phyloP scores from a whole-genome alignment of 2,888 invertebrate species.

The Diplolepis rosae region DNA sequence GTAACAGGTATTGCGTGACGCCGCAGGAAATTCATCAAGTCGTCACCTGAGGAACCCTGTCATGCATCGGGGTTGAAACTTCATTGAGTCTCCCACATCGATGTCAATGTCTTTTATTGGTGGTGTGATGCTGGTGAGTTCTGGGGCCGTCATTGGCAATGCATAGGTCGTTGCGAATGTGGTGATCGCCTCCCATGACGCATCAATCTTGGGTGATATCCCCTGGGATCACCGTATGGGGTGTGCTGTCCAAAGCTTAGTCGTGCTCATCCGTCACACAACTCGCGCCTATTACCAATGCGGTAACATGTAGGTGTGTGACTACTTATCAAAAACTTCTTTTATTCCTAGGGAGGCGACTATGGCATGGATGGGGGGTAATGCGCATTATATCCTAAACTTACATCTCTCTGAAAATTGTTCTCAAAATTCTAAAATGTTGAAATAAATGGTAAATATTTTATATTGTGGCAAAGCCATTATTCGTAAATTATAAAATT shows the following conservation, averaged over 20 bases:
- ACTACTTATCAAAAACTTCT: not conserved
- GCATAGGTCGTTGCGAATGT: conserved; percentile 56
- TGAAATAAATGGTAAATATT: too few species aligned
- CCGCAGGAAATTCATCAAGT: conserved; percentile 20
- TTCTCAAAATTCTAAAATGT: too few species aligned
- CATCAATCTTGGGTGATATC: conserved; percentile 63
- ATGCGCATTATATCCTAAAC: too few species aligned
- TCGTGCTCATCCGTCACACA: conserved; percentile 61
- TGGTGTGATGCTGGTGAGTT: conserved; percentile 35
- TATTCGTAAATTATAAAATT: too few species aligned
- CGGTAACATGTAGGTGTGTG: not conserved
- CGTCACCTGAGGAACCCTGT: not conserved
- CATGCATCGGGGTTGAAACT: conserved; percentile 1
- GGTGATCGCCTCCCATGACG: conserved; percentile 65
- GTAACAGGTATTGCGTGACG: conserved; percentile 27
- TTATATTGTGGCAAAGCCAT: too few species aligned
- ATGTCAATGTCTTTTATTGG: conserved; percentile 15
- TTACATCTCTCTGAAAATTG: too few species aligned
- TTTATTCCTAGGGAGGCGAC: not conserved
- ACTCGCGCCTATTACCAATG: conserved; percentile 37
- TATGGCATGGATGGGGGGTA: too few species aligned
- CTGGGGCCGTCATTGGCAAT: conserved; percentile 57
- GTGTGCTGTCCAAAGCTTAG: conserved; percentile 59
- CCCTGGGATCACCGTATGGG: conserved; percentile 53
- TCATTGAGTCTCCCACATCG: not conserved